Evolutionary conservation across 2,888 invertebrate genomes (phyloP).

Genomic region (Pachycephus smyrnensis): DNA sequence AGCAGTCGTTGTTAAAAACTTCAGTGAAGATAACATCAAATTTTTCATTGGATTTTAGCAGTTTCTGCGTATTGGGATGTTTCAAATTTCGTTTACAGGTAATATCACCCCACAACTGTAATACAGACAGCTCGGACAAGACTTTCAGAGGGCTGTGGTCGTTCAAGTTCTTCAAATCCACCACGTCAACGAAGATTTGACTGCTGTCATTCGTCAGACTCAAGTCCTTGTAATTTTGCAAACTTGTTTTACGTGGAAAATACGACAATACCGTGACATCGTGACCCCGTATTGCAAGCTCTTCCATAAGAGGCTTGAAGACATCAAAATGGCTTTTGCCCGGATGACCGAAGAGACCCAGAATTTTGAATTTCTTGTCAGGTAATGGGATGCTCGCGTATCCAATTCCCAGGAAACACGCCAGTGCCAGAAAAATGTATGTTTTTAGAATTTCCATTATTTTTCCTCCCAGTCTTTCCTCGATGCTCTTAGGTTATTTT

Average conservation of each 20-base stretch:
- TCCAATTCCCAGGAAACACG: not conserved
- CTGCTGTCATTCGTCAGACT: conserved; percentile 63
- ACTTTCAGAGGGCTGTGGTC: not conserved
- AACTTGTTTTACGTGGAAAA: conserved; percentile 66
- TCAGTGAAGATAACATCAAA: conserved; percentile 79
- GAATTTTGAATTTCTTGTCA: conserved; percentile 67
- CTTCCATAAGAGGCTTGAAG: conserved; percentile 72
- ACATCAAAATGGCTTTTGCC: conserved; percentile 80
- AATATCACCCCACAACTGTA: conserved; percentile 55
- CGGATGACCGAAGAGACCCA: conserved; percentile 76
- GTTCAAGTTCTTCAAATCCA: conserved; percentile 34
- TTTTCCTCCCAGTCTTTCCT: not conserved
- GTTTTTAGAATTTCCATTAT: not conserved
- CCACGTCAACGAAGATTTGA: conserved; percentile 40
- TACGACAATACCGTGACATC: conserved; percentile 77
- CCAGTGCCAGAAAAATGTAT: not conserved
- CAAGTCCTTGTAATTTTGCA: conserved; percentile 73
- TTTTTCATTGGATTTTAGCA: conserved; percentile 67
- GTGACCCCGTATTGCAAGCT: conserved; percentile 74
- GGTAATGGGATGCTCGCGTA: not conserved
- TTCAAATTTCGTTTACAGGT: conserved; percentile 65
- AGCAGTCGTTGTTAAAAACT: conserved; percentile 80
- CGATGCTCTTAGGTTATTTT: not conserved
- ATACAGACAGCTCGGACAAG: conserved; percentile 39
- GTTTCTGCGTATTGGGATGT: conserved; percentile 43